Conservation (phyloP, 2,888 invertebrate genomes). For the Tetranychus piercei region DNA sequence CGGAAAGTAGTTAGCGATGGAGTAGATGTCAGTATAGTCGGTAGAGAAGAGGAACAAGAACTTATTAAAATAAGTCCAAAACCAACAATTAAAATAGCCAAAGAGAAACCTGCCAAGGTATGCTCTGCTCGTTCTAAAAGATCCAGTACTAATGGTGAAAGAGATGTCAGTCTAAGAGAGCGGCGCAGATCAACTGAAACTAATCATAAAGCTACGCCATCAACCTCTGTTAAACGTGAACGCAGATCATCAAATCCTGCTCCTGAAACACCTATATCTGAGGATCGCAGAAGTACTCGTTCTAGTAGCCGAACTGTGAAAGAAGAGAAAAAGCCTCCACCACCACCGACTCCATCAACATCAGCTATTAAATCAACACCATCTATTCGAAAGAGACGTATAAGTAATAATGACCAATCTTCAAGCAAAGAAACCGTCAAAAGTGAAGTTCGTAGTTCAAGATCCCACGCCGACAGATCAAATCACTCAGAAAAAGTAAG, state of each 20-base stretch:
- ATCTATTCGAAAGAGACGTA: background rate
- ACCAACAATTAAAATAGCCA: background rate
- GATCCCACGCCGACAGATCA: background rate
- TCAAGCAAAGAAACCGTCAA: background rate
- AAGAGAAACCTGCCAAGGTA: background rate
- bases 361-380: background rate
- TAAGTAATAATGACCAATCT: background rate
- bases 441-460: background rate
- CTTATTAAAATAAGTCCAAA: constrained; percentile 14
- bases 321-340: background rate
- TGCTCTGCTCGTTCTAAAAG: background rate
- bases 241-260: background rate
- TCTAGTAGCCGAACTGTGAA: background rate
- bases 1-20: constrained; percentile 26
- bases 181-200: background rate
- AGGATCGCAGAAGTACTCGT: background rate
- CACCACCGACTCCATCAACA: background rate
- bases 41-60: constrained; percentile 25
- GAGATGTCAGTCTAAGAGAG: background rate
- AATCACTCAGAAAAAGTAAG: background rate
- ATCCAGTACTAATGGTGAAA: background rate
- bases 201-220: background rate
- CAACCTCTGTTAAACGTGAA: background rate
- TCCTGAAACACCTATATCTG: background rate
- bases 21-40: constrained; percentile 27